Conservation (phyloP, 2,888 invertebrate species). For the Euproctis similis region DNA sequence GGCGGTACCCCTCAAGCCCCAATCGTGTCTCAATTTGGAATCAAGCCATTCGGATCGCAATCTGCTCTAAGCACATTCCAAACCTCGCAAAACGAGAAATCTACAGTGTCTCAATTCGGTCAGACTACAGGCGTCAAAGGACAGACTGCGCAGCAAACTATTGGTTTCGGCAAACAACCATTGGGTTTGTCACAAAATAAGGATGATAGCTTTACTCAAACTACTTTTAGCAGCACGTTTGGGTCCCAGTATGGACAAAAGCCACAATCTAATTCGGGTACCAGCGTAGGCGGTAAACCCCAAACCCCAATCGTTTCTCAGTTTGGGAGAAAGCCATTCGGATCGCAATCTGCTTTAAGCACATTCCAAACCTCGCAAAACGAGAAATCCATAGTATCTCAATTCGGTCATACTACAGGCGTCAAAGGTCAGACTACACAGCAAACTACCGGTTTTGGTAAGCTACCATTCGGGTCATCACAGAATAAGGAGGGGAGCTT, state of each 20-base stretch:
- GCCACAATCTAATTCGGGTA: background rate
- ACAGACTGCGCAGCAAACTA: background rate
- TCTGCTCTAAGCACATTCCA: background rate
- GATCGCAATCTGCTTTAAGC: too few species aligned
- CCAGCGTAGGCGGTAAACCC: background rate
- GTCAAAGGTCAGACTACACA: background rate
- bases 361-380: background rate
- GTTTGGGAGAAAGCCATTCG: background rate
- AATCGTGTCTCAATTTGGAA: background rate
- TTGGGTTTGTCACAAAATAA: background rate
- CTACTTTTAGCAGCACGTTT: background rate
- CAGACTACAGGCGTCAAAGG: background rate
- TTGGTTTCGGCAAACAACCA: constrained; percentile 3
- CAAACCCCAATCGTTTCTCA: background rate
- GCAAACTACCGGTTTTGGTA: background rate
- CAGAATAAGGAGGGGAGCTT: background rate
- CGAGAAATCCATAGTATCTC: background rate
- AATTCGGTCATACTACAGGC: background rate
- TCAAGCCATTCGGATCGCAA: background rate
- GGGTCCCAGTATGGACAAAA: background rate
- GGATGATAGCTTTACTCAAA: background rate
- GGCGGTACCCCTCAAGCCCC: background rate
- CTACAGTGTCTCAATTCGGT: background rate
- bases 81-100: background rate
- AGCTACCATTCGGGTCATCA: background rate